A percentile compares a stretch with the other conserved stretches of the same genome.
These are phyloP conservation scores for Cephus sareptanus DNA, from an alignment of 2,888 invertebrate genomes.

Conservation along the genomic window DNA sequence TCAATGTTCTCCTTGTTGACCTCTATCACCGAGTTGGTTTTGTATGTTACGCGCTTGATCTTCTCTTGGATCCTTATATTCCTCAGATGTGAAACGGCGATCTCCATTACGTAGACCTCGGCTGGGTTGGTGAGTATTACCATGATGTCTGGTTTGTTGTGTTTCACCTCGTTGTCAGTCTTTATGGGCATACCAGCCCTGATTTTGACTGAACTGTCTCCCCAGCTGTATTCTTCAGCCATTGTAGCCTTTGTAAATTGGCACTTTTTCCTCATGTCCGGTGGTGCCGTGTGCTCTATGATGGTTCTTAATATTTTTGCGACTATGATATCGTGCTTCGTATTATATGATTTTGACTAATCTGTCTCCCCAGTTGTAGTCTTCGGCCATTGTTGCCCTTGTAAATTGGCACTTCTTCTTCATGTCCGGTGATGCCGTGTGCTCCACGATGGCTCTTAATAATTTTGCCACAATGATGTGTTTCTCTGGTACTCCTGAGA, in stretches of 20 bases:
- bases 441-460: no score
- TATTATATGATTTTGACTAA: background rate
- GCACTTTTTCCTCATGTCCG: conserved; percentile 10
- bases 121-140: conserved; percentile 8
- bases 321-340: no score
- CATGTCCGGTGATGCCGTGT: conserved; percentile 19
- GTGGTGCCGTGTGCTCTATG: conserved; percentile 11
- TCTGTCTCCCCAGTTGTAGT: conserved; percentile 1
- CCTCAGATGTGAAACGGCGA: conserved; percentile 21
- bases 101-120: conserved; percentile 8
- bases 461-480: conserved; percentile 9
- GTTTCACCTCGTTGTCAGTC: background rate
- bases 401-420: conserved; percentile 5
- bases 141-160: conserved; percentile 19
- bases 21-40: conserved; percentile 1
- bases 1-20: background rate
- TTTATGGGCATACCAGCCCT: conserved; percentile 10
- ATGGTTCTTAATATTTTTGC: no score
- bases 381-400: background rate
- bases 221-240: conserved; percentile 1
- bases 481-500: no score
- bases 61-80: conserved; percentile 23
- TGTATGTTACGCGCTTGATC: conserved; percentile 17
- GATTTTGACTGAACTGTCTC: background rate
- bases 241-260: background rate